Evolutionary conservation across 2,797 vertebrate genomes (phyloP).

Genomic region (Amphiprion clarkii): DNA sequence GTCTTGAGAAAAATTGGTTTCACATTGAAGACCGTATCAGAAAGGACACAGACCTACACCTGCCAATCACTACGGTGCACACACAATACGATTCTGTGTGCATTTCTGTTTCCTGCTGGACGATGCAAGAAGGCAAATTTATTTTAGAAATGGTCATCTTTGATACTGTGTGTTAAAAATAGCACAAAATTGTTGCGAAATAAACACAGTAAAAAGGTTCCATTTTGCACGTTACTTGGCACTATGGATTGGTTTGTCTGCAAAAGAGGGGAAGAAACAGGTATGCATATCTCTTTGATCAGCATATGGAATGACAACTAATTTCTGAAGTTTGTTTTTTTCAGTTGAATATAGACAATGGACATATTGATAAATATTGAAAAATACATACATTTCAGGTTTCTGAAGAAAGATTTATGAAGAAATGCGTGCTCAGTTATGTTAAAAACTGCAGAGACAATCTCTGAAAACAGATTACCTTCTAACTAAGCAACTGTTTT

Average conservation of each 20-base stretch:
- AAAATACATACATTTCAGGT: too few species aligned
- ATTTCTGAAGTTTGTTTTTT: too few species aligned
- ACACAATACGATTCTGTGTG: not conserved
- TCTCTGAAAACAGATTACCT: too few species aligned
- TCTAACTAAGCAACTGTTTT: too few species aligned
- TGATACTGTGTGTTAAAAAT: not conserved
- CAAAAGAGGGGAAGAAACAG: not conserved
- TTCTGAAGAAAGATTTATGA: too few species aligned
- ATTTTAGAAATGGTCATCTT: conserved; percentile 4
- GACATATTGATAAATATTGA: too few species aligned
- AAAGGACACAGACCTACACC: conserved; percentile 48
- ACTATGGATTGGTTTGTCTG: too few species aligned
- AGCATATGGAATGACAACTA: too few species aligned
- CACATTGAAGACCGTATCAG: conserved; percentile 58
- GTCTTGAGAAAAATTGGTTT: conserved; percentile 53
- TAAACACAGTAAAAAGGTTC: not conserved
- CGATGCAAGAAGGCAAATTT: not conserved
- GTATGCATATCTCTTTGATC: too few species aligned
- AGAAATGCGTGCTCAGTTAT: too few species aligned
- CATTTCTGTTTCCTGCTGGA: conserved; percentile 6
- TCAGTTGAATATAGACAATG: too few species aligned
- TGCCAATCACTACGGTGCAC: conserved; percentile 38
- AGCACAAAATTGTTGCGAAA: not conserved
- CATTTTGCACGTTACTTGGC: not conserved
- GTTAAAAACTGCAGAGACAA: too few species aligned